phyloP scores from a whole-genome alignment of 2,888 invertebrate species.

The Pandemis corylana region DNA sequence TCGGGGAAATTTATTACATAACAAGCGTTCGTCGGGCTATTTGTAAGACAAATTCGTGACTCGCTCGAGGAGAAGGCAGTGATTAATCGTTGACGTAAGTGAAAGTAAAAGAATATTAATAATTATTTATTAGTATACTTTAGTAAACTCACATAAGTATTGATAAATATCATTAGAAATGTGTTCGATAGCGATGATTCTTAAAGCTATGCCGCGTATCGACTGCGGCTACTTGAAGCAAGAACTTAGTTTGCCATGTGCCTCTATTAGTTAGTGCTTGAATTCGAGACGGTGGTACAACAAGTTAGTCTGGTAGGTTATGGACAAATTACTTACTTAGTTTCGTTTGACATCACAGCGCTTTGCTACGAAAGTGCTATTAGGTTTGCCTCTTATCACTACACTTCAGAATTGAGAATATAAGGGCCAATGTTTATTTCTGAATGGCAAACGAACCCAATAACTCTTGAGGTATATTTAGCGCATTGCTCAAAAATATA shows the following conservation, averaged over 20 bases:
- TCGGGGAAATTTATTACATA: constrained; percentile 61
- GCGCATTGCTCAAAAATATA: too few relatives aligned
- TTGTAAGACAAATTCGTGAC: constrained; percentile 62
- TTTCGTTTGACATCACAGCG: constrained; percentile 22
- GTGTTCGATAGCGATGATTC: not conserved
- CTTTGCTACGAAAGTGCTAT: not conserved
- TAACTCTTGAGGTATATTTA: too few relatives aligned
- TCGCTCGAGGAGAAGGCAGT: constrained; percentile 47
- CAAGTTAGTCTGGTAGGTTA: constrained; percentile 25
- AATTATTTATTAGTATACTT: constrained; percentile 25
- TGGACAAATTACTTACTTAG: constrained; percentile 23
- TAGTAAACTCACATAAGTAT: not conserved
- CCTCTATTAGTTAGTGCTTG: constrained; percentile 17
- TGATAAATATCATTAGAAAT: constrained; percentile 1
- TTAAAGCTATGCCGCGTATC: constrained; percentile 27
- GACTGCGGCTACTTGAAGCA: constrained; percentile 17
- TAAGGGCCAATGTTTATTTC: not conserved
- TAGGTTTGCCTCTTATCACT: not conserved
- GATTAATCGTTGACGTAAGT: constrained; percentile 37
- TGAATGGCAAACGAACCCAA: not conserved
- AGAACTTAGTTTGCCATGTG: constrained; percentile 20
- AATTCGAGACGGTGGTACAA: constrained; percentile 6
- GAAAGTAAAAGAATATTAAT: constrained; percentile 30
- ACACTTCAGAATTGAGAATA: not conserved
- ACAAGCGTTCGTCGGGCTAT: constrained; percentile 49